Evolutionary conservation across 2,888 invertebrate genomes (phyloP).

Genomic region (Romanomermis culicivorax): DNA sequence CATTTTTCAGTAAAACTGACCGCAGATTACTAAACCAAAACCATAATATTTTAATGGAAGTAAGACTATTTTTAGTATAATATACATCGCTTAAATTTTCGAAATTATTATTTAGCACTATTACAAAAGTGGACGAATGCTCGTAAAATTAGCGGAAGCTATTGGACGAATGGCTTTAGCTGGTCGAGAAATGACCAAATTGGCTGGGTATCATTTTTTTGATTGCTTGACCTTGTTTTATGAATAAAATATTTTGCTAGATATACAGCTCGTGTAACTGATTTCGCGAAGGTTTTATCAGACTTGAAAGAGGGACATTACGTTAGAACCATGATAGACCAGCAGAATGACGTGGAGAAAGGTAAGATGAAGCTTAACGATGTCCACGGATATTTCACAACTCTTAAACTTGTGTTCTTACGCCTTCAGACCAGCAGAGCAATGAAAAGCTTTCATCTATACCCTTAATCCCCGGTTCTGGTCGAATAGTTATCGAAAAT

Average conservation of each 20-base stretch:
- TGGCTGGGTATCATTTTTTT: slow-evolving; percentile 44
- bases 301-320: too few relatives aligned
- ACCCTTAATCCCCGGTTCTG: slow-evolving; percentile 46
- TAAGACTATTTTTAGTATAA: slow-evolving; percentile 24
- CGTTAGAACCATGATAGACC: too few relatives aligned
- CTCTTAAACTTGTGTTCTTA: too few relatives aligned
- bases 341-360: too few relatives aligned
- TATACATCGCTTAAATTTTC: not conserved
- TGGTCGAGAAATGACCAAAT: slow-evolving; percentile 71
- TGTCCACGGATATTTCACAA: too few relatives aligned
- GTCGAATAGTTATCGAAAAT: slow-evolving; percentile 54
- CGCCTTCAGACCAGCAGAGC: too few relatives aligned
- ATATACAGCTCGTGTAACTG: too few relatives aligned
- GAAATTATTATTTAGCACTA: slow-evolving; percentile 44
- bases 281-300: too few relatives aligned
- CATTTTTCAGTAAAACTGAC: slow-evolving; percentile 52
- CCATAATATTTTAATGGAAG: slow-evolving; percentile 58
- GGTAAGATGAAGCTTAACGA: too few relatives aligned
- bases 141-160: slow-evolving; percentile 85
- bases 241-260: too few relatives aligned
- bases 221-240: too few relatives aligned
- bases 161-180: slow-evolving; percentile 83
- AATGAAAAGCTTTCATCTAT: too few relatives aligned
- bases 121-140: slow-evolving; percentile 86
- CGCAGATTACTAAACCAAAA: slow-evolving; percentile 35